Conservation (phyloP, 2,797 vertebrate genomes). For the Hydrophis major region DNA sequence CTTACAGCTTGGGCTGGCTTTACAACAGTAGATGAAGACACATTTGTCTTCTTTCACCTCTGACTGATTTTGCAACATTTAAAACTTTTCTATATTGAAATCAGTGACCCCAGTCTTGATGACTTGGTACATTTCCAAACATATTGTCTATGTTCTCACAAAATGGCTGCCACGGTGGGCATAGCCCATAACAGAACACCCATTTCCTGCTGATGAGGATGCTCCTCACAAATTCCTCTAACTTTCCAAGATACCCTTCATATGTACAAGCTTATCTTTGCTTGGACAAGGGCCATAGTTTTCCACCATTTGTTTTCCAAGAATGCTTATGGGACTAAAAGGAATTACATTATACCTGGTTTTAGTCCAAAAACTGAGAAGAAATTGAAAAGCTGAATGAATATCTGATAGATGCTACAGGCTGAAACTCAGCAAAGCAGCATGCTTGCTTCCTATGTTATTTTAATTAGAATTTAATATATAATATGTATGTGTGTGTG, state of each 20-base stretch:
- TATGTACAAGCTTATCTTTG: neutral
- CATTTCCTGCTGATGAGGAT: neutral
- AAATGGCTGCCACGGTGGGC: neutral
- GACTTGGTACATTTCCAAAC: neutral
- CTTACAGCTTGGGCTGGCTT: neutral
- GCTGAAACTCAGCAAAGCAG: neutral
- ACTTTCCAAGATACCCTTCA: neutral
- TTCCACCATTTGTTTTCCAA: neutral
- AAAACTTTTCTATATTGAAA: neutral
- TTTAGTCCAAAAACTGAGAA: neutral
- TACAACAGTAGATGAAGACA: neutral
- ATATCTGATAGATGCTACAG: neutral
- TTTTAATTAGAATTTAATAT: neutral
- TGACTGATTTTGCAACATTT: neutral
- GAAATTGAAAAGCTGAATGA: neutral
- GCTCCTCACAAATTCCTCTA: neutral
- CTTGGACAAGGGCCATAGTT: neutral
- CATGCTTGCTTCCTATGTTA: neutral
- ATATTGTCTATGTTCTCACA: neutral
- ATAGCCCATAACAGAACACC: neutral
- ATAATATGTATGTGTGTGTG: too few relatives aligned
- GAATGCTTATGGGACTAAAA: neutral
- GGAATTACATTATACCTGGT: neutral
- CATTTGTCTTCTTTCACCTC: neutral
- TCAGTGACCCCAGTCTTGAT: neutral